A percentile compares a stretch with the other conserved stretches of the same genome.
Conservation (phyloP, 2,888 invertebrate species). For the Pandemis corylana region DNA sequence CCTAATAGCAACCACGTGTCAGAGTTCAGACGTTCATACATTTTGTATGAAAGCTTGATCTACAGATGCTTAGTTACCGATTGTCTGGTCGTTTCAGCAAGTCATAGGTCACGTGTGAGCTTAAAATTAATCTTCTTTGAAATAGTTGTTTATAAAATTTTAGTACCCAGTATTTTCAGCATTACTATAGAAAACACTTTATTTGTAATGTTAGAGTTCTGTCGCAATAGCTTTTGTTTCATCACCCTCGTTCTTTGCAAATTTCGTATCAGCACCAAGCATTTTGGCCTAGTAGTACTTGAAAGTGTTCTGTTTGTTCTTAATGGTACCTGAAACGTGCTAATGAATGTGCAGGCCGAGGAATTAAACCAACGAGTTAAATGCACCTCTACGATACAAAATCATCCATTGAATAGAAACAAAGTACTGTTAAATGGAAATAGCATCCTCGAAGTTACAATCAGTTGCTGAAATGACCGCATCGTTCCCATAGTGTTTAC, state of each 20-base stretch:
- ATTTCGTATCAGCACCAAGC: background rate
- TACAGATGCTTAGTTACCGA: conserved; percentile 13
- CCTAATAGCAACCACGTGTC: conserved; percentile 13
- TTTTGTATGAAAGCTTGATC: conserved; percentile 19
- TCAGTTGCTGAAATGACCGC: conserved; percentile 31
- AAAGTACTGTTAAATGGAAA: background rate
- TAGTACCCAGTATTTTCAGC: background rate
- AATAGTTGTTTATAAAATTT: too few species aligned
- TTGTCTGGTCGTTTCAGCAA: conserved; percentile 34
- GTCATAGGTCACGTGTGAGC: background rate
- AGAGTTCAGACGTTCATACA: conserved; percentile 19
- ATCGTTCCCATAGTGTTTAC: conserved; percentile 59
- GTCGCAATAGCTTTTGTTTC: background rate
- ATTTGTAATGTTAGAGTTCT: background rate
- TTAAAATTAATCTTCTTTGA: background rate
- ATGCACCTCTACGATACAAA: too few species aligned
- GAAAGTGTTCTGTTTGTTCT: background rate
- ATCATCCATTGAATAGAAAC: too few species aligned
- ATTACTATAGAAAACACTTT: background rate
- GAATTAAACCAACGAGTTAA: too few species aligned
- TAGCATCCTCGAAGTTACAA: background rate
- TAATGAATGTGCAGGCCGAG: background rate
- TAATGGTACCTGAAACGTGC: background rate
- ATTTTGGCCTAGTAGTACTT: too few species aligned
- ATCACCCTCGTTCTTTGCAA: background rate